Conservation (phyloP, 2,797 vertebrate genomes). For the Diplodus puntazzo region DNA sequence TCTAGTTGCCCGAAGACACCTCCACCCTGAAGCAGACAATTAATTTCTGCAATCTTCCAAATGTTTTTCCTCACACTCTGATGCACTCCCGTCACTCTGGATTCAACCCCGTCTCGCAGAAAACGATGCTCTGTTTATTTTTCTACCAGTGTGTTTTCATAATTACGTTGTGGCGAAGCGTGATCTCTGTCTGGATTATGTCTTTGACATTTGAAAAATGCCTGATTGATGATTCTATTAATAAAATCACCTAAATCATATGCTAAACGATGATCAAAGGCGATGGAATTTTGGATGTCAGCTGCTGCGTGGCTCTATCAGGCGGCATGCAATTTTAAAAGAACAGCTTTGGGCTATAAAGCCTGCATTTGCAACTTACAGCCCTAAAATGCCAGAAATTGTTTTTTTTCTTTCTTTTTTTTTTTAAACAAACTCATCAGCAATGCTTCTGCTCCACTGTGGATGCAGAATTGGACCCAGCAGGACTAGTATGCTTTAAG, state of each 20-base stretch:
- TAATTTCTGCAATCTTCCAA: too few relatives aligned
- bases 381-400: slow-evolving; percentile 1
- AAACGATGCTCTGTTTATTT: too few relatives aligned
- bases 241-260: slow-evolving; percentile 27
- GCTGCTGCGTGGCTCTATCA: slow-evolving; percentile 28
- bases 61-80: too few relatives aligned
- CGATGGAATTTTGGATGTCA: slow-evolving; percentile 21
- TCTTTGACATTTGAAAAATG: slow-evolving; percentile 28
- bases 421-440: neutral
- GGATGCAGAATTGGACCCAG: neutral
- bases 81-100: too few relatives aligned
- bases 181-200: too few relatives aligned
- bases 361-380: slow-evolving; percentile 32
- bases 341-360: slow-evolving; percentile 21
- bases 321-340: slow-evolving; percentile 36
- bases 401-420: too few relatives aligned
- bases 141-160: too few relatives aligned
- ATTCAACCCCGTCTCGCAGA: too few relatives aligned
- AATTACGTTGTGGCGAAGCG: too few relatives aligned
- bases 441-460: neutral
- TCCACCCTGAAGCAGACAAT: too few relatives aligned
- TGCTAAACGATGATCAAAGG: slow-evolving; percentile 44
- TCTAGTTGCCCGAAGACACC: too few relatives aligned
- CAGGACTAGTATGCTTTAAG: neutral
- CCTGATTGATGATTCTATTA: slow-evolving; percentile 43